Evolutionary conservation across 2,797 vertebrate genomes (phyloP), one percentile per base, ranked within the genome.

Genomic region (Coreius guichenoti): DNA sequence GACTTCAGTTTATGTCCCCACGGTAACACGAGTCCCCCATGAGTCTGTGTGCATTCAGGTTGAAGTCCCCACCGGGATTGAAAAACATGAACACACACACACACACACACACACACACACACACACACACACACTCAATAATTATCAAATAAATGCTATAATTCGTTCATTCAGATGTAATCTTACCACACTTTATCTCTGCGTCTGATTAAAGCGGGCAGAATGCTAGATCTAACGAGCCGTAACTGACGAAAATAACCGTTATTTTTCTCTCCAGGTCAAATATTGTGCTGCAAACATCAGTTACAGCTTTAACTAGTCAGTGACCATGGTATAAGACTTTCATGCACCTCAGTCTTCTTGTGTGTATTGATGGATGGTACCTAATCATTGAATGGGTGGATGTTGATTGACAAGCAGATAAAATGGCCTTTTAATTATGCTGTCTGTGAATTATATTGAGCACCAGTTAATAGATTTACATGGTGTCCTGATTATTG

Each of bases 401-500:
- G 31, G 11, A 69, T 58, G n/a, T 16, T 77, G 63, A 84, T 56
- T 54, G 31, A 84, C 8, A 68, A 65, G 49, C 49, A 56, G 21
- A n/a, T 43, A 31, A 54, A 56, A 77, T 54, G 1, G 31, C 2
- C 12, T 16, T 84, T 77, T 78, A 78, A 70, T 45, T 17, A 69
- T 75, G 43, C 19, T 11, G 6, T 49, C 69, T 72, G 3, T 72
- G 39, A 72, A 11, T 67, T 29, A 13, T n/a, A 36, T 19, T 65
- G 16, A 39, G 17, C 47, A 16, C 1, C 6, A 31, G 43, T 49
- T 26, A 21, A 54, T n/a, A 21, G 21, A 31, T 84, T 63, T 58
- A 19, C 3, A 51, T 39, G 21, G 36, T 61, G 58, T 58, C 3
- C 19, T 72, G 78, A 58, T 86, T 58, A 69, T 84, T 86, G 82